Conservation (phyloP, 2,113 vertebrate species). For the Ictidomys tridecemlineatus region DNA sequence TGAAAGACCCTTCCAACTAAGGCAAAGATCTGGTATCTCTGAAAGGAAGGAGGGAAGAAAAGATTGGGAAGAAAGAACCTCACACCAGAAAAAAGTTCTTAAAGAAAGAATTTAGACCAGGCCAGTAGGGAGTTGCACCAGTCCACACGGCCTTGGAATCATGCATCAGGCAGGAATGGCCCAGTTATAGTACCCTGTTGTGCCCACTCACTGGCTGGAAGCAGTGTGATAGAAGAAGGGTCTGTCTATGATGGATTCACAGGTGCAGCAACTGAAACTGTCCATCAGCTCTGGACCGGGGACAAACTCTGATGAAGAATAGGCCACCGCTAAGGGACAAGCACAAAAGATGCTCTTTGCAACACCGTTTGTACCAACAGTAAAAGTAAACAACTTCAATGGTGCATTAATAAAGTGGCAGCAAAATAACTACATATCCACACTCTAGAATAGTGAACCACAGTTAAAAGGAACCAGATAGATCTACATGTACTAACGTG, state of each 20-base stretch:
- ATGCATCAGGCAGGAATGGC: neutral
- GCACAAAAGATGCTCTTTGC: neutral
- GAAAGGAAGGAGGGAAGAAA: neutral
- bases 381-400: neutral
- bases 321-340: neutral
- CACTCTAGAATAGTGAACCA: neutral
- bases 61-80: neutral
- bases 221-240: neutral
- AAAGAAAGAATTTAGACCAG: neutral
- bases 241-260: neutral
- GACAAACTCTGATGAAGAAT: neutral
- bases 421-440: neutral
- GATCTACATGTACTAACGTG: neutral
- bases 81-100: neutral
- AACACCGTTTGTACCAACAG: neutral
- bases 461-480: neutral
- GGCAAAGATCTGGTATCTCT: neutral
- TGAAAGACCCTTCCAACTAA: neutral
- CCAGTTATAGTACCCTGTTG: too few species aligned
- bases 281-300: neutral
- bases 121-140: neutral
- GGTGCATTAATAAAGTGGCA: neutral
- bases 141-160: neutral
- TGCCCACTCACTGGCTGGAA: neutral
- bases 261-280: neutral